Evolutionary conservation across 2,113 vertebrate species (phyloP).

Genomic region (Formicarius rufipectus): DNA sequence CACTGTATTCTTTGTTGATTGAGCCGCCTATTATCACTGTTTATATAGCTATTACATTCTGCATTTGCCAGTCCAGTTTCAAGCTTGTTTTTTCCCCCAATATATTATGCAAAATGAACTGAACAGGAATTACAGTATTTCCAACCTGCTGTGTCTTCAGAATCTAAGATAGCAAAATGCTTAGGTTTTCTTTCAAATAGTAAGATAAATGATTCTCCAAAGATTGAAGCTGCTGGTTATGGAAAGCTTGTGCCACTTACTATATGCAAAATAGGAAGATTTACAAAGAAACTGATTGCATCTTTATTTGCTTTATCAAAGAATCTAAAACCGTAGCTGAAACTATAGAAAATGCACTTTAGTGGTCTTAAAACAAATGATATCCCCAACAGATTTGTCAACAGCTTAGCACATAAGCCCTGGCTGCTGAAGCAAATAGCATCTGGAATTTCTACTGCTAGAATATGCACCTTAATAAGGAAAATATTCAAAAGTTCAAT

Average conservation of each 20-base stretch:
- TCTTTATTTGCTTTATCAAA: slow-evolving; percentile 74
- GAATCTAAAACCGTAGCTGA: slow-evolving; percentile 63
- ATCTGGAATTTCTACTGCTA: slow-evolving; percentile 49
- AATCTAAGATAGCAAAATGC: slow-evolving; percentile 67
- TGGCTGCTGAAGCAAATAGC: slow-evolving; percentile 38
- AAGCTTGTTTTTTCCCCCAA: slow-evolving; percentile 58
- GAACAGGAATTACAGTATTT: slow-evolving; percentile 71
- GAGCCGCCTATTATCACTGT: slow-evolving; percentile 42
- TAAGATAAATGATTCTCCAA: slow-evolving; percentile 61
- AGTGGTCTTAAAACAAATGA: slow-evolving; percentile 60
- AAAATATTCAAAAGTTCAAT: slow-evolving; percentile 48
- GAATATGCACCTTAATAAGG: slow-evolving; percentile 62
- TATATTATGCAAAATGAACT: slow-evolving; percentile 73
- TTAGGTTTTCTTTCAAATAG: slow-evolving; percentile 65
- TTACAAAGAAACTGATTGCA: slow-evolving; percentile 78
- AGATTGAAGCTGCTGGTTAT: slow-evolving; percentile 55
- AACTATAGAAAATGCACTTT: slow-evolving; percentile 64
- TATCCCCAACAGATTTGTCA: slow-evolving; percentile 5
- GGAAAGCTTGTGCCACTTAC: slow-evolving; percentile 60
- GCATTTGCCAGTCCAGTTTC: slow-evolving; percentile 56
- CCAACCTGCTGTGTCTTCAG: slow-evolving; percentile 70
- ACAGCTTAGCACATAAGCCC: slow-evolving; percentile 10
- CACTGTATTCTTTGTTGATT: slow-evolving; percentile 69
- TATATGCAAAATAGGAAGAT: slow-evolving; percentile 68
- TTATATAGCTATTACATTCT: slow-evolving; percentile 46